Conservation (phyloP, 53 echinoderm and acorn worm genomes). For the Henricia sp. region DNA sequence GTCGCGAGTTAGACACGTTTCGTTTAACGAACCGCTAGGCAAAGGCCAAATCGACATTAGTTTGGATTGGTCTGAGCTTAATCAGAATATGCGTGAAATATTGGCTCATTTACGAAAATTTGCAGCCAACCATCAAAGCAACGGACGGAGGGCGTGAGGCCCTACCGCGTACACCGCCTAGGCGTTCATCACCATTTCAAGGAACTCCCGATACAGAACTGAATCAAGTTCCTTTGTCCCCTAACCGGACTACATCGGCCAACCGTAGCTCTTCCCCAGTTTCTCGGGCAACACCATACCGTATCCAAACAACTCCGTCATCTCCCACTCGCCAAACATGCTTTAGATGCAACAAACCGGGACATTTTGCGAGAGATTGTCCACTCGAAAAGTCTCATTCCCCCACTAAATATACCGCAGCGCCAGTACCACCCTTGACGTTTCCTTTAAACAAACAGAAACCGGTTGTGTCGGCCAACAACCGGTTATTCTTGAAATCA, state of each 20-base stretch:
- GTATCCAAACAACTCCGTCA: neutral
- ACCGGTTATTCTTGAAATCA: neutral
- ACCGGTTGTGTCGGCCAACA: slow-evolving; percentile 21
- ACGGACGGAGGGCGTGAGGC: neutral
- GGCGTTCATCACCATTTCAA: neutral
- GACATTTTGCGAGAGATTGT: slow-evolving; percentile 16
- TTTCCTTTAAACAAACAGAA: neutral
- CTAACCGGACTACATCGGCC: no score
- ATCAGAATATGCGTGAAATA: slow-evolving; percentile 9
- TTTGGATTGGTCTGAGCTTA: slow-evolving; percentile 15
- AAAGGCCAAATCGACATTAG: neutral
- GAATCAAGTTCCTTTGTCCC: neutral
- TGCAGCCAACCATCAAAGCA: neutral
- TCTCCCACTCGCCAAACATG: neutral
- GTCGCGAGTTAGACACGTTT: neutral
- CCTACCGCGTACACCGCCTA: neutral
- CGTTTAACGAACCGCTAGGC: slow-evolving; percentile 6
- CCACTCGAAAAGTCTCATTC: neutral
- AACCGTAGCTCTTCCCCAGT: no score
- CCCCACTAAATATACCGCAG: neutral
- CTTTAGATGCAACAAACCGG: slow-evolving; percentile 1
- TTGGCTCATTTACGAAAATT: neutral
- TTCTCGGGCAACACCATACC: neutral
- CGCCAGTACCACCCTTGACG: neutral
- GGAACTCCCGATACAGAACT: neutral